Conservation (phyloP, 2,888 invertebrate species). For the Cetonia aurata region DNA sequence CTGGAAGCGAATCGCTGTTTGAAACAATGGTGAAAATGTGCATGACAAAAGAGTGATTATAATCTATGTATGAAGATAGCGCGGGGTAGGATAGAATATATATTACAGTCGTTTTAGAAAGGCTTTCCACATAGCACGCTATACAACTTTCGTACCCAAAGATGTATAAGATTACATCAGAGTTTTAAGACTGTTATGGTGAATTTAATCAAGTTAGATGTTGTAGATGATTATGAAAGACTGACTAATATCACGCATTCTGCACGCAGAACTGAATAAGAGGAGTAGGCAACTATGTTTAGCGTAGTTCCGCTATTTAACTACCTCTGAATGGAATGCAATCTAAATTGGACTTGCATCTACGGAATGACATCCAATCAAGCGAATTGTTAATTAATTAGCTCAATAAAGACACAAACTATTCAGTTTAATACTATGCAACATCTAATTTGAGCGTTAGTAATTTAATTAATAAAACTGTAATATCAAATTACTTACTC, state of each 20-base stretch:
- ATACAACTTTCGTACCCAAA: no score
- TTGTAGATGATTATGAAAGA: no score
- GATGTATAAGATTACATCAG: no score
- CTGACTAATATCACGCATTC: slow-evolving; percentile 10
- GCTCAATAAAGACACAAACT: background rate
- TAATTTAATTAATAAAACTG: no score
- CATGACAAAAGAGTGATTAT: slow-evolving; percentile 34
- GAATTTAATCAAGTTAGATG: no score
- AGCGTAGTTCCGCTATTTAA: slow-evolving; percentile 1
- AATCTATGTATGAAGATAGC: slow-evolving; percentile 10
- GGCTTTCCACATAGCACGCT: no score
- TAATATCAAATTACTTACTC: no score
- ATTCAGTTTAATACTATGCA: no score
- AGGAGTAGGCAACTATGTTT: background rate
- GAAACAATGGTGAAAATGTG: slow-evolving; percentile 34
- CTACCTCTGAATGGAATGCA: slow-evolving; percentile 18
- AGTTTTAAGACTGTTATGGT: no score
- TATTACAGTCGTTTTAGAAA: background rate
- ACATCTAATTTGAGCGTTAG: no score
- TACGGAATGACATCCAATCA: slow-evolving; percentile 7
- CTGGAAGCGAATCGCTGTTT: slow-evolving; percentile 20
- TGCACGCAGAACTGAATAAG: background rate
- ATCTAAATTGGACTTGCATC: slow-evolving; percentile 3
- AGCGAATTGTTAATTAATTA: slow-evolving; percentile 18
- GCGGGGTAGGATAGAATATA: background rate